Evolutionary conservation across 2,888 invertebrate genomes (phyloP).

Genomic region (Andrena haemorrhoa): DNA sequence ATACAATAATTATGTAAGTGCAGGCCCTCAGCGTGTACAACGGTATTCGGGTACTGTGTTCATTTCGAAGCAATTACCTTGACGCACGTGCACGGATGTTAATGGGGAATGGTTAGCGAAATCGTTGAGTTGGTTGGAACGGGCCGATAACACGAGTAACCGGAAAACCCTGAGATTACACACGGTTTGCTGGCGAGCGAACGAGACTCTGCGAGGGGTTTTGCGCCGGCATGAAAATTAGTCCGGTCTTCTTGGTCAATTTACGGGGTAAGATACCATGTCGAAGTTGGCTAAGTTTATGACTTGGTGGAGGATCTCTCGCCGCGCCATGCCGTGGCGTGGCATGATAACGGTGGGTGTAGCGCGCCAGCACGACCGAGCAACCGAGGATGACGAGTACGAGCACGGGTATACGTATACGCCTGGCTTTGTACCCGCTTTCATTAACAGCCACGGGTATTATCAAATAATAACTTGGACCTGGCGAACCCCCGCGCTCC

Average conservation of each 20-base stretch:
- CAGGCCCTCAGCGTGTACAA: constrained; percentile 9
- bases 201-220: constrained; percentile 20
- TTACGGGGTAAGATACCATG: constrained; percentile 67
- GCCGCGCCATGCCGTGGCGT: constrained; percentile 33
- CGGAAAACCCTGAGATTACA: constrained; percentile 63
- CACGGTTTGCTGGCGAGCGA: constrained; percentile 28
- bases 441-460: constrained; percentile 71
- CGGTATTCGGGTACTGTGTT: constrained; percentile 20
- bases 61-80: constrained; percentile 59
- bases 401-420: not conserved
- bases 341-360: constrained; percentile 57
- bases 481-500: constrained; percentile 50
- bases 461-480: constrained; percentile 72
- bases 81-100: constrained; percentile 47
- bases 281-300: constrained; percentile 71
- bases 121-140: constrained; percentile 49
- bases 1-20: not conserved
- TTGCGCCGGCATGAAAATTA: constrained; percentile 65
- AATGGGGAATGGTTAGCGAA: constrained; percentile 54
- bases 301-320: constrained; percentile 59
- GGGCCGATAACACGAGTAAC: constrained; percentile 44
- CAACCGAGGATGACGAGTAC: not conserved
- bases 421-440: constrained; percentile 50
- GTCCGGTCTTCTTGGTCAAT: constrained; percentile 70
- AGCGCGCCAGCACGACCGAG: constrained; percentile 8